A percentile compares a stretch with the other conserved stretches of the same genome.
Evolutionary conservation across 2,113 vertebrate genomes (phyloP).

Genomic region (Myiagra hebetior): DNA sequence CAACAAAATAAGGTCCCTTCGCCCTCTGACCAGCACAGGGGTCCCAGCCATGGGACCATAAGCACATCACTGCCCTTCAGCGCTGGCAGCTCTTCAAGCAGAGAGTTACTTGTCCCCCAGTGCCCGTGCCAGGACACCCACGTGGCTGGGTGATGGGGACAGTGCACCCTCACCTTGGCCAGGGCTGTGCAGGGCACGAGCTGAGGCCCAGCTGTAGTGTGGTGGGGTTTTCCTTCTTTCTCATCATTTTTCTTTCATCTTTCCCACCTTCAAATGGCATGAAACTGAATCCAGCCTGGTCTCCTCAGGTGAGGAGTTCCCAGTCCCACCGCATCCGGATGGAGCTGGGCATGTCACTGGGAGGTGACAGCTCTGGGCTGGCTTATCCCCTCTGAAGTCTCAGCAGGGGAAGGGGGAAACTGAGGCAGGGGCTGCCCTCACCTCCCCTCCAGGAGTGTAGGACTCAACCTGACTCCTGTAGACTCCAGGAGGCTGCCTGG

Average conservation of each 20-base stretch:
- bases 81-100: fast-evolving
- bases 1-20: not conserved
- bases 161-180: fast-evolving
- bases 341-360: not conserved
- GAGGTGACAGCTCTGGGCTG: not conserved
- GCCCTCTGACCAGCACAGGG: not conserved
- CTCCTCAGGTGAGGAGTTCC: not conserved
- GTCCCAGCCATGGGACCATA: fast-evolving
- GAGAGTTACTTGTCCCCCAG: not conserved
- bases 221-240: not conserved
- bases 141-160: not conserved
- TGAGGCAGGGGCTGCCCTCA: not conserved
- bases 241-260: not conserved
- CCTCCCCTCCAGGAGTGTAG: fast-evolving
- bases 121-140: not conserved
- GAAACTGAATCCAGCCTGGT: not conserved
- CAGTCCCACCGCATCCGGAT: fast-evolving
- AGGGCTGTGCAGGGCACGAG: fast-evolving
- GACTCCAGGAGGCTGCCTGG: not conserved
- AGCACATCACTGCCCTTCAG: not conserved
- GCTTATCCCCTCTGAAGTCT: not conserved
- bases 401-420: not conserved
- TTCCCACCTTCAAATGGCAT: not conserved
- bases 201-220: not conserved
- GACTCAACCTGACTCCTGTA: not conserved